Evolutionary conservation across 2,113 vertebrate genomes (phyloP).

Genomic region (Donacobius atricapilla): DNA sequence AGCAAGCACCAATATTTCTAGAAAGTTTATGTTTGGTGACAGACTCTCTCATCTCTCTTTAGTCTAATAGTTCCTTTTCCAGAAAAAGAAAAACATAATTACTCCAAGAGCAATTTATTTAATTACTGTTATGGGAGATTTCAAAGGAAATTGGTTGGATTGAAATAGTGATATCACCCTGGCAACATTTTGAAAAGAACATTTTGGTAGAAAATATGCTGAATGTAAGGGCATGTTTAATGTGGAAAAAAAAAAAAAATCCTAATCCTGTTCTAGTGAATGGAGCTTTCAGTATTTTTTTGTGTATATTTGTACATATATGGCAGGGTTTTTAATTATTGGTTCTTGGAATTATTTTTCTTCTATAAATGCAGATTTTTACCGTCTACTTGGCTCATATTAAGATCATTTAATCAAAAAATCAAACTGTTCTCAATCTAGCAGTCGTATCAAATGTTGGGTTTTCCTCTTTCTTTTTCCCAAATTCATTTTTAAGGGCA

Average conservation of each 20-base stretch:
- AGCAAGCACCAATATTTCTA: not conserved
- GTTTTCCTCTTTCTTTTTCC: not conserved
- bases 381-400: not conserved
- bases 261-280: not conserved
- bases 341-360: not conserved
- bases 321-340: not conserved
- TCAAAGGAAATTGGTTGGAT: slow-evolving; percentile 29
- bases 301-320: not conserved
- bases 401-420: not conserved
- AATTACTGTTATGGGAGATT: slow-evolving; percentile 27
- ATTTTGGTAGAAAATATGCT: slow-evolving; percentile 6
- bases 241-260: not conserved
- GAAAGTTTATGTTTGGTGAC: slow-evolving; percentile 10
- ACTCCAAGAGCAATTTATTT: slow-evolving; percentile 34
- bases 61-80: not conserved
- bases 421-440: not conserved
- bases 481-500: not conserved
- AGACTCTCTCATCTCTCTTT: slow-evolving; percentile 7
- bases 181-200: not conserved
- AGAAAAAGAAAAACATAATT: not conserved
- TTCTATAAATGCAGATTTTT: not conserved
- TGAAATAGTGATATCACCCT: not conserved
- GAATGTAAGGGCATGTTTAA: not conserved
- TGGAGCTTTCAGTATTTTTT: not conserved
- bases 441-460: not conserved